Conservation (phyloP, 1,140 invertebrate species). For the Penaeus vannamei region DNA sequence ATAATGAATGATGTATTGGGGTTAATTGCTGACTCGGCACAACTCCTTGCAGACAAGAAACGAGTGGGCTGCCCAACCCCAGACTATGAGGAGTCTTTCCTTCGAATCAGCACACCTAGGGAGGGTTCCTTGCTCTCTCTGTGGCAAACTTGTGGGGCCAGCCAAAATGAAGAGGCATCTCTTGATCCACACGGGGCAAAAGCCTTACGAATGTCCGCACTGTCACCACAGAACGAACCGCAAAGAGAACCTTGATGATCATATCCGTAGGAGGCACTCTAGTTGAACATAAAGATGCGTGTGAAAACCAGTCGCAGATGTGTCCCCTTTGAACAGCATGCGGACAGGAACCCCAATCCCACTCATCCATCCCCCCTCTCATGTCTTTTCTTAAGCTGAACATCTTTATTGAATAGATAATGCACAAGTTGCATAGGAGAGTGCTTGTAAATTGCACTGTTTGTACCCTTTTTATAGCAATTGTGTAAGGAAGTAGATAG, state of each 20-base stretch:
- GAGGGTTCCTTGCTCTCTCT: conserved; percentile 58
- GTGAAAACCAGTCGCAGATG: too few species aligned
- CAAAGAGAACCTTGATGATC: conserved; percentile 59
- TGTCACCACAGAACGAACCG: conserved; percentile 59
- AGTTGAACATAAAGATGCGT: not conserved
- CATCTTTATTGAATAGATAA: too few species aligned
- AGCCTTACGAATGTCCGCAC: conserved; percentile 56
- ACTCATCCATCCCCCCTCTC: too few species aligned
- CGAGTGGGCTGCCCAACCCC: conserved; percentile 61
- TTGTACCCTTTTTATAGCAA: too few species aligned
- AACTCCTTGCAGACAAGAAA: conserved; percentile 63
- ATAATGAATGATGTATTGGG: conserved; percentile 35
- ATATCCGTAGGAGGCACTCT: conserved; percentile 53
- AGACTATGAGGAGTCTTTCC: conserved; percentile 61
- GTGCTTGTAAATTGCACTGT: too few species aligned
- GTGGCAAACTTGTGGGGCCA: conserved; percentile 58
- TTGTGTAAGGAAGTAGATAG: too few species aligned
- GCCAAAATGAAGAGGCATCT: conserved; percentile 64
- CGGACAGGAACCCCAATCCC: too few species aligned
- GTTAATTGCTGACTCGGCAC: conserved; percentile 59
- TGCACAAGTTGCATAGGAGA: too few species aligned
- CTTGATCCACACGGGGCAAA: conserved; percentile 62
- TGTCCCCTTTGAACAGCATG: not conserved
- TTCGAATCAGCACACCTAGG: conserved; percentile 49
- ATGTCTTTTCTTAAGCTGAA: too few species aligned